A percentile compares a stretch with the other conserved stretches of the same genome.
Evolutionary conservation across 2,888 invertebrate species (phyloP).

Genomic region (Tolmerus cingulatus): DNA sequence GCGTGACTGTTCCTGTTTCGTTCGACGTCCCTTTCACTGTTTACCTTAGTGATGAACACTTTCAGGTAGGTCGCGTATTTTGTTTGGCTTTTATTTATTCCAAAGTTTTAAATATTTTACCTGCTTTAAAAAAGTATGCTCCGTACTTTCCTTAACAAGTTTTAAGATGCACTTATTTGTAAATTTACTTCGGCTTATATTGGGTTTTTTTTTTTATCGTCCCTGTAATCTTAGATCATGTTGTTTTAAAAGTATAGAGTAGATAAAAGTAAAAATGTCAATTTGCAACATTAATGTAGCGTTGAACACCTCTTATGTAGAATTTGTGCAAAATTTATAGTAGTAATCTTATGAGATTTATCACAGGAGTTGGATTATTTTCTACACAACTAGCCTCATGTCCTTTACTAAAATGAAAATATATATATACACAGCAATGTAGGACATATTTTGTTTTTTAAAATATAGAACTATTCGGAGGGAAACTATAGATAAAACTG

Average conservation of each 20-base stretch:
- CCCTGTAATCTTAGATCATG: not conserved
- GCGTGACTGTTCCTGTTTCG: slow-evolving; percentile 14
- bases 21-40: slow-evolving; percentile 3
- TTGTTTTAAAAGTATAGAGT: not conserved
- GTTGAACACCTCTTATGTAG: not conserved
- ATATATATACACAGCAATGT: too few relatives aligned
- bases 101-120: not conserved
- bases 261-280: not conserved
- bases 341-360: not conserved
- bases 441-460: too few relatives aligned
- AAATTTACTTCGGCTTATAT: slow-evolving; percentile 14
- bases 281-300: not conserved
- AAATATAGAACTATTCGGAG: too few relatives aligned
- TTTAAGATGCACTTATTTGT: not conserved
- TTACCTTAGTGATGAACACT: not conserved
- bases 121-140: not conserved
- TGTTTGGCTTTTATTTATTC: not conserved
- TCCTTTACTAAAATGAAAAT: too few relatives aligned
- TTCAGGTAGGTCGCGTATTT: slow-evolving; percentile 40
- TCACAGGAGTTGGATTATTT: not conserved
- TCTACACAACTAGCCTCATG: not conserved
- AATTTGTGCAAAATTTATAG: not conserved
- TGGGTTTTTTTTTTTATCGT: not conserved
- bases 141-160: not conserved
- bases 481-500: too few relatives aligned